Base-by-base conservation (phyloP, 2,113 vertebrate species). In the human (Homo sapiens) region DNA sequence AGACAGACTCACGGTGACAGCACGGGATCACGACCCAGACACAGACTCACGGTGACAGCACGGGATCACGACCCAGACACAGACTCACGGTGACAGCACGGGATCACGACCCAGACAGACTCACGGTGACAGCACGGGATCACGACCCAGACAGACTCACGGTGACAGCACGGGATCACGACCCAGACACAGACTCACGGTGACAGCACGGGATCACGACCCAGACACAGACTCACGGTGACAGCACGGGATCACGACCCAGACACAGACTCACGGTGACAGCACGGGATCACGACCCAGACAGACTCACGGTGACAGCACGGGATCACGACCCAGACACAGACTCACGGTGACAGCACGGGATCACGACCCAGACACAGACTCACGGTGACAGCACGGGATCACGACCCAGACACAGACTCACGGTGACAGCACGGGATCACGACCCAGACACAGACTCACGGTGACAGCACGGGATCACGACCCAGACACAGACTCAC, bases 141-240 rank as follows among this genome's bases (percentile, higher is more conserved):
- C 1, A 55, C 52, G 5, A 20, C 55, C 55, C 55, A 1, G 55
- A 8, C 20, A 8, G 55, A 57, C 55, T 57, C 55, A 57, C 20
- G 0, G 55, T 57, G 55, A 57, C 55, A 20, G 7, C 55, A 2
- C 55, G 1, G 55, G 2, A 57, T 57, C 2, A 57, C 6, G 7
- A 22, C 55, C 55, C 55, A 6, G 55, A 57, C 55, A 8, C 55
- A 8, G 55, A 57, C 55, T 59, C 57, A 59, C 22, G 1, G 57
- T 59, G 57, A 59, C 22, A 7, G 1, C 22, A 4, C 57, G 0
- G 22, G 1, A 59, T 0, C 0, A 59, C 9, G 9, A 1, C 8
- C 23, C 1, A 0, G 57, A 59, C 57, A 4, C 9, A 10, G 57
- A 59, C 57, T 59, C 57, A 57, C 20, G 1, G 23, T 59, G 25